Conservation (phyloP, 2,888 invertebrate genomes). For the Clanis bilineata region DNA sequence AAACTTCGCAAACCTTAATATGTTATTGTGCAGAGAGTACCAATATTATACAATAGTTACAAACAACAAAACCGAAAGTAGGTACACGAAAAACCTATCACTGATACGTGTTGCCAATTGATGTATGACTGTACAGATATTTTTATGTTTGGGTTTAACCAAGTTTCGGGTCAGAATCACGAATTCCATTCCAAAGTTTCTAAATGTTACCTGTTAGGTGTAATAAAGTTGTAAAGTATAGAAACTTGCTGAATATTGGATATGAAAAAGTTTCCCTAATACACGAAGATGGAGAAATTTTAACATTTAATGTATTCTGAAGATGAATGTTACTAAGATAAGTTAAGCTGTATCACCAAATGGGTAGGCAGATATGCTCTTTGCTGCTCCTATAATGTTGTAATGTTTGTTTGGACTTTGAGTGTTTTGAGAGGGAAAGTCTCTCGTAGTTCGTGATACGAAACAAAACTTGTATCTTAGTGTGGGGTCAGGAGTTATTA, state of each 20-base stretch:
- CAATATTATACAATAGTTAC: slow-evolving; percentile 9
- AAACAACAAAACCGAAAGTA: slow-evolving; percentile 13
- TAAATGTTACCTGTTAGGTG: slow-evolving; percentile 5
- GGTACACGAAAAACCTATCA: slow-evolving; percentile 35
- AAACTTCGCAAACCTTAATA: not conserved
- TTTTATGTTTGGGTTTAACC: slow-evolving; percentile 27
- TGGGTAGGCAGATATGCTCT: too few relatives aligned
- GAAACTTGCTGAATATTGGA: slow-evolving; percentile 1
- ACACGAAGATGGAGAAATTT: not conserved
- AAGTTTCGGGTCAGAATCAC: slow-evolving; percentile 35
- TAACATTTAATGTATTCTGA: not conserved
- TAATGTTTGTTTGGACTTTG: too few relatives aligned
- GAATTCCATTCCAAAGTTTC: slow-evolving; percentile 39
- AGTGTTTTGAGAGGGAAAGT: too few relatives aligned
- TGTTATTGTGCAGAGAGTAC: not conserved
- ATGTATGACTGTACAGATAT: slow-evolving; percentile 8
- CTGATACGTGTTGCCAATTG: slow-evolving; percentile 8
- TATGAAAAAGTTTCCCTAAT: not conserved
- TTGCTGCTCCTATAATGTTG: too few relatives aligned
- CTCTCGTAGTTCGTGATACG: too few relatives aligned
- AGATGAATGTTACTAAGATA: too few relatives aligned
- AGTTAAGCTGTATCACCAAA: too few relatives aligned
- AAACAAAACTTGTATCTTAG: too few relatives aligned
- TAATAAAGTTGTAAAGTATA: slow-evolving; percentile 8
- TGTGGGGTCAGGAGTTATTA: too few relatives aligned